Evolutionary conservation across 2,113 vertebrate genomes (phyloP).

Genomic region (Motacilla alba): DNA sequence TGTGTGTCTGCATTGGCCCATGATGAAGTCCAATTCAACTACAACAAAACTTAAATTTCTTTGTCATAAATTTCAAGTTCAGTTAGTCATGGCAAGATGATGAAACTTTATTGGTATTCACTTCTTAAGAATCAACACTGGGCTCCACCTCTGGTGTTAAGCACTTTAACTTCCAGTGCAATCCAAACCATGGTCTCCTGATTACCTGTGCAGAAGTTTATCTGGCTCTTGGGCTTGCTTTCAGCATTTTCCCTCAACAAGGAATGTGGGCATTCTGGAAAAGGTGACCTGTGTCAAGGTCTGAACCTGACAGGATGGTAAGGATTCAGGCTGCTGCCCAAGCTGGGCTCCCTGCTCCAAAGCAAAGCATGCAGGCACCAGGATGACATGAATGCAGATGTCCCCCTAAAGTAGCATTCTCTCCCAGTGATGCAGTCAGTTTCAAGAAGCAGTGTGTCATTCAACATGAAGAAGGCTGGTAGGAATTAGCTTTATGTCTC

Average conservation of each 20-base stretch:
- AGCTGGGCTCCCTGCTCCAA: neutral
- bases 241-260: neutral
- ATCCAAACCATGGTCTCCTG: neutral
- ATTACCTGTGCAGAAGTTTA: neutral
- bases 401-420: neutral
- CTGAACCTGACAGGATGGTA: neutral
- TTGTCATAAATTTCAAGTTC: neutral
- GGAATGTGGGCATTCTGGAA: neutral
- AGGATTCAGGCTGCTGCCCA: neutral
- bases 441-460: neutral
- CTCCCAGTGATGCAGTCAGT: neutral
- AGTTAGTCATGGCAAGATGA: neutral
- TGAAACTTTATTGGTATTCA: neutral
- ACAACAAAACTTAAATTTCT: neutral
- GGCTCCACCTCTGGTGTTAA: neutral
- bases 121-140: neutral
- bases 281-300: neutral
- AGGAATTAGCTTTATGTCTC: conserved; percentile 16
- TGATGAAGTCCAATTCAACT: neutral
- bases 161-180: neutral
- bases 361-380: neutral
- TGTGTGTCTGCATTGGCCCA: neutral
- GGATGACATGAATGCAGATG: neutral
- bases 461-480: neutral
- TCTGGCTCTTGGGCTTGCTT: neutral